These are phyloP conservation scores for Valencia hispanica DNA, from an alignment of 2,797 vertebrate genomes.

Conservation along the genomic window DNA sequence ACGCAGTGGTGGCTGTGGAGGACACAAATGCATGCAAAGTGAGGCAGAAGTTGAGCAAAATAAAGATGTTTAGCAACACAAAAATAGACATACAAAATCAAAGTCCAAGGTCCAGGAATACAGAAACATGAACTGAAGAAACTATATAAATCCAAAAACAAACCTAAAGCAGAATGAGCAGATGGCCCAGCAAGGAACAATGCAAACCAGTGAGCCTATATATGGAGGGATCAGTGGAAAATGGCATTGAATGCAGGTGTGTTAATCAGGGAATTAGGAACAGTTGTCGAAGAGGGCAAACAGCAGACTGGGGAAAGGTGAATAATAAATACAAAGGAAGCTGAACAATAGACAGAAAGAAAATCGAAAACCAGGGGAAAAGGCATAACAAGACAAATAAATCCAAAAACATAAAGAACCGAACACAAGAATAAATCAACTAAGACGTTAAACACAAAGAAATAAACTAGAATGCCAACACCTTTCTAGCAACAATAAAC, in stretches of 20 bases:
- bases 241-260: not conserved
- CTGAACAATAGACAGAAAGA: not conserved
- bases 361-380: too few relatives aligned
- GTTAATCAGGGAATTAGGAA: too few relatives aligned
- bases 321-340: too few relatives aligned
- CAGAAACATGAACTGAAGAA: not conserved
- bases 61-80: not conserved
- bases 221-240: not conserved
- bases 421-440: too few relatives aligned
- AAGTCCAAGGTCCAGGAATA: not conserved
- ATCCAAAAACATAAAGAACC: too few relatives aligned
- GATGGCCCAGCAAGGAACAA: not conserved
- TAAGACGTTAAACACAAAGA: not conserved
- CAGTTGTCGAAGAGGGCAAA: not conserved
- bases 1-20: not conserved
- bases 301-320: not conserved
- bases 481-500: too few relatives aligned
- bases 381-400: too few relatives aligned
- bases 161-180: not conserved
- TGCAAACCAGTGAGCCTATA: not conserved
- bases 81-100: not conserved
- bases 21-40: not conserved
- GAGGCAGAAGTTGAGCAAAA: not conserved
- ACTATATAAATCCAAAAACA: not conserved
- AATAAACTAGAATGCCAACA: not conserved